Evolutionary conservation across 2,888 invertebrate species (phyloP), one percentile per base, ranked within the genome.

Genomic region (Agonopterix alstromeriana): DNA sequence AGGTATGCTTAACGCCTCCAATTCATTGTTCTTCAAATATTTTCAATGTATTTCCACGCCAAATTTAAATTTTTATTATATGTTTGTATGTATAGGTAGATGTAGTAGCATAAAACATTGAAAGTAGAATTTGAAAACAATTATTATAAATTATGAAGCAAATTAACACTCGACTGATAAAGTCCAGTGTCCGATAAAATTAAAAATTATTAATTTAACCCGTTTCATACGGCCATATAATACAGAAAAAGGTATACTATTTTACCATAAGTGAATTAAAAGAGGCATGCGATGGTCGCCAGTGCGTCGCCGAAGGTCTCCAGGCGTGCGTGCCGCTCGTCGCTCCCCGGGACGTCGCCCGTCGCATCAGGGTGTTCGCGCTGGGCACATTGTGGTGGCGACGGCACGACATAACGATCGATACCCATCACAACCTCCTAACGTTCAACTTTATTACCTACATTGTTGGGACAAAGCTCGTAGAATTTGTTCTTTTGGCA

Each of bases 341-440:
- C 63, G 42, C 42, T 35, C 45, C 35, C 17, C 45, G 47, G 43
- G 41, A 11, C 44, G 4, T 27, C 49, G 12, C 43, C 35, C 10
- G 42, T n/a, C 42, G 42, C 42, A 38, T 42, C 11, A 42, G 11
- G 42, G 42, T 68, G 69, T 73, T 67, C 68, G 70, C 70, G 67
- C 69, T 66, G 65, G 60, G 58, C 64, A 57, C 65, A 59, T 63
- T 43, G 56, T 58, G 67, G 70, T 58, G 63, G 56, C 72, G 68
- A 70, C 73, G 70, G 69, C 65, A 66, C 64, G 66, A 63, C 64
- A 67, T 70, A 65, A 70, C 73, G 67, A 72, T 73, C 76, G 67
- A 75, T 74, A 72, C 67, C 66, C 69, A 64, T 72, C 70, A 72
- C 60, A 60, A 60, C 49, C 53, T 52, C 53, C 55, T 55, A 61